These are phyloP conservation scores for Hormaphis cornu DNA, from an alignment of 1,140 invertebrate genomes.

Conservation along the genomic window DNA sequence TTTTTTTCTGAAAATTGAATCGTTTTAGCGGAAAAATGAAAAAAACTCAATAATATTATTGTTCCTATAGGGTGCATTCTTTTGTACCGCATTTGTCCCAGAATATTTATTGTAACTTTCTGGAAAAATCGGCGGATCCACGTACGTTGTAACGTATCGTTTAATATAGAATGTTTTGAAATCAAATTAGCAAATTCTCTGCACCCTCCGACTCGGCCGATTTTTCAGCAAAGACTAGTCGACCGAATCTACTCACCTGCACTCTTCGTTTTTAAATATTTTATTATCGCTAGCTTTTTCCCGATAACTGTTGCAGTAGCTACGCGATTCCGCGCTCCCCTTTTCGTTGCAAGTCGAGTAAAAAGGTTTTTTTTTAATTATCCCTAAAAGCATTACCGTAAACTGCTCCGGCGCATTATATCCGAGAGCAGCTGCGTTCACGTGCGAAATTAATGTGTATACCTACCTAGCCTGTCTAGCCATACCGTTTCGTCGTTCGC, in stretches of 20 bases:
- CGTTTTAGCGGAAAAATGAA: no score
- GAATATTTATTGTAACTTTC: not conserved
- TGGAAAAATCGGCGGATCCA: not conserved
- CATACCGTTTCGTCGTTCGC: no score
- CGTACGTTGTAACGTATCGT: not conserved
- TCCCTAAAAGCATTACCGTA: constrained; percentile 18
- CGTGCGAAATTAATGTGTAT: no score
- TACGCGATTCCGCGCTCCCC: not conserved
- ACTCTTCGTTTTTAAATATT: constrained; percentile 26
- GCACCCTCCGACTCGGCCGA: no score
- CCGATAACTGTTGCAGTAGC: not conserved
- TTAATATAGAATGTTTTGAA: not conserved
- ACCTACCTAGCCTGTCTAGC: no score
- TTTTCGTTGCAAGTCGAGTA: not conserved
- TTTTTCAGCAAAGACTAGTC: no score
- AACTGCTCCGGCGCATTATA: no score
- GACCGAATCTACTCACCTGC: not conserved
- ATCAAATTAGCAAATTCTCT: not conserved
- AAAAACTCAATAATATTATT: no score
- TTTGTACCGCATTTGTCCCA: no score
- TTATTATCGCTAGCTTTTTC: constrained; percentile 10
- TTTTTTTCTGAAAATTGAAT: no score
- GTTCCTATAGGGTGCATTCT: no score
- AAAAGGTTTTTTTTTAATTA: constrained; percentile 7
- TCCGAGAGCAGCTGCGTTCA: no score